phyloP scores from a whole-genome alignment of 2,888 invertebrate species.

The Trichopria drosophilae region DNA sequence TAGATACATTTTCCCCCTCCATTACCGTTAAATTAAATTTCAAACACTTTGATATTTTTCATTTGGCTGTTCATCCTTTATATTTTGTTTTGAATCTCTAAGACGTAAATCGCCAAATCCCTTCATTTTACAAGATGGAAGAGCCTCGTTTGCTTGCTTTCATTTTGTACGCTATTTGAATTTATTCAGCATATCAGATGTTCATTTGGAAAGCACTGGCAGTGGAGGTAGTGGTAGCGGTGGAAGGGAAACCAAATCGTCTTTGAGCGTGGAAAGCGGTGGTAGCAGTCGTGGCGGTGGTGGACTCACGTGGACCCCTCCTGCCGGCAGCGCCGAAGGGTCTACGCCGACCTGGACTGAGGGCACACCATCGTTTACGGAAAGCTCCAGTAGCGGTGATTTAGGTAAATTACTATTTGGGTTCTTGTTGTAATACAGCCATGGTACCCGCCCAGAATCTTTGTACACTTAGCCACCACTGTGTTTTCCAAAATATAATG shows the following conservation, averaged over 20 bases:
- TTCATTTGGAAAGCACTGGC: constrained; percentile 67
- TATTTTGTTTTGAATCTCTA: too few species aligned
- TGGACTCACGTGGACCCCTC: constrained; percentile 75
- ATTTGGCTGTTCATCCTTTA: too few species aligned
- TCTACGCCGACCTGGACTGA: constrained; percentile 98
- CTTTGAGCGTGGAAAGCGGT: constrained; percentile 67
- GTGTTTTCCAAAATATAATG: too few species aligned
- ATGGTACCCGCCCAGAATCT: too few species aligned
- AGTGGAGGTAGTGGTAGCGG: constrained; percentile 60
- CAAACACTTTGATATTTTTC: too few species aligned
- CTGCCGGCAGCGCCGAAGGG: constrained; percentile 78
- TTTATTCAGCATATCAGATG: constrained; percentile 69
- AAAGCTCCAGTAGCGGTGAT: constrained; percentile 92
- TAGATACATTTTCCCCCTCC: constrained; percentile 18
- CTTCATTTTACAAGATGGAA: too few species aligned
- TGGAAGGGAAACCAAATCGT: constrained; percentile 63
- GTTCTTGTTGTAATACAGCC: neutral
- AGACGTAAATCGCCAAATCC: too few species aligned
- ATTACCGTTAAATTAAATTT: too few species aligned
- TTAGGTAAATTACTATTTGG: constrained; percentile 66
- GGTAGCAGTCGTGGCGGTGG: constrained; percentile 62
- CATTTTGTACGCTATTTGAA: neutral
- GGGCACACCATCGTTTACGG: constrained; percentile 96
- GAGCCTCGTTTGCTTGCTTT: too few species aligned
- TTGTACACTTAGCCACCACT: too few species aligned